Conservation (phyloP, 2,888 invertebrate genomes). For the Cheilosia grossa region DNA sequence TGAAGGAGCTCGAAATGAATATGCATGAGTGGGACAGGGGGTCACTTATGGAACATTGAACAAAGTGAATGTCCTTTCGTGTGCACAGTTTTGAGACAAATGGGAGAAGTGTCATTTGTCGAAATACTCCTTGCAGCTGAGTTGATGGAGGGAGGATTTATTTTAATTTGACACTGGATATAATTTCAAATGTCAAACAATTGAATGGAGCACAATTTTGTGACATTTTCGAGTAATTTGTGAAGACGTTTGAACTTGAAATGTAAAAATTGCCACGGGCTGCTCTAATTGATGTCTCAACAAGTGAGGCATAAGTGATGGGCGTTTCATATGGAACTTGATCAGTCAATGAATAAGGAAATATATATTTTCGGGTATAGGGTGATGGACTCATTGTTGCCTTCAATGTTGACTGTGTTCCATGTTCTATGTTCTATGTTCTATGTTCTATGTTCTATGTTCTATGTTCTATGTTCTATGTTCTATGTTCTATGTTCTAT, state of each 20-base stretch:
- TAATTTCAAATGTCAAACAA: slow-evolving; percentile 41
- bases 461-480: too few species aligned
- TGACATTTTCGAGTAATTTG: not conserved
- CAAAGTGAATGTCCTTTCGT: slow-evolving; percentile 48
- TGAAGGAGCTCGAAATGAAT: slow-evolving; percentile 44
- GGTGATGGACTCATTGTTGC: too few species aligned
- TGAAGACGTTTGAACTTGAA: not conserved
- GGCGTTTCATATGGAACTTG: too few species aligned
- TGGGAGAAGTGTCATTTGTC: slow-evolving; percentile 24
- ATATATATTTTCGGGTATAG: too few species aligned
- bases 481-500: too few species aligned
- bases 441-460: too few species aligned
- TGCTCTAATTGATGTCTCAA: too few species aligned
- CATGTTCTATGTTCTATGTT: too few species aligned
- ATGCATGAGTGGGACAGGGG: slow-evolving; percentile 47
- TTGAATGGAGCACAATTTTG: not conserved
- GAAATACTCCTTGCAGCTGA: not conserved
- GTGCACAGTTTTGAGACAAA: slow-evolving; percentile 35
- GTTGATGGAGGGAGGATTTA: slow-evolving; percentile 8
- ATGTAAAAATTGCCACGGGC: too few species aligned
- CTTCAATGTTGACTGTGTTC: too few species aligned
- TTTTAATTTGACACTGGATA: slow-evolving; percentile 44
- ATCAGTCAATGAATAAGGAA: too few species aligned
- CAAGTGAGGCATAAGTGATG: too few species aligned
- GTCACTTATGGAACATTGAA: slow-evolving; percentile 16